Conservation (phyloP, 2,888 invertebrate species). For the Molorchus minor region DNA sequence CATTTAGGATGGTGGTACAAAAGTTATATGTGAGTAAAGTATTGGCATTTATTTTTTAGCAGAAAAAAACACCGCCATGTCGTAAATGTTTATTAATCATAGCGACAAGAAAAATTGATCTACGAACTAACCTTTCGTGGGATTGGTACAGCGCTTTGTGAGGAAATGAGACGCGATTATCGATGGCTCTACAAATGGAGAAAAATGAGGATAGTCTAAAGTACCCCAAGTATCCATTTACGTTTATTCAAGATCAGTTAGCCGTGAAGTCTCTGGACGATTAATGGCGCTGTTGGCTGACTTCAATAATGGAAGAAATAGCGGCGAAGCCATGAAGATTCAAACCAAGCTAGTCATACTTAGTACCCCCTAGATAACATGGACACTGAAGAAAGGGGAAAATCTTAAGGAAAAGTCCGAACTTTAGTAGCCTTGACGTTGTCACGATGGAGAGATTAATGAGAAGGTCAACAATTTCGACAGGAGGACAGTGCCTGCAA, state of each 20-base stretch:
- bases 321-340: constrained; percentile 2
- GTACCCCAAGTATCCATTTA: constrained; percentile 18
- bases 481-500: not conserved
- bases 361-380: constrained; percentile 9
- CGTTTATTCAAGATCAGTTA: constrained; percentile 5
- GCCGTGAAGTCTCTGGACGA: constrained; percentile 9
- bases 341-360: constrained; percentile 2
- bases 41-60: too few relatives aligned
- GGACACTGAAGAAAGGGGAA: not conserved
- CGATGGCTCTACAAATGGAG: constrained; percentile 1
- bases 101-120: constrained; percentile 3
- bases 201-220: constrained; percentile 17
- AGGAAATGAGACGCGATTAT: not conserved
- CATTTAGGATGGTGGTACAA: too few relatives aligned
- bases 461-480: not conserved
- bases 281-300: not conserved
- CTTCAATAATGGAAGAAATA: not conserved
- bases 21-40: too few relatives aligned
- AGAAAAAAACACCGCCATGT: too few relatives aligned
- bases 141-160: not conserved
- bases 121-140: constrained; percentile 14
- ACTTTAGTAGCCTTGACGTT: not conserved
- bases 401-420: constrained; percentile 1
- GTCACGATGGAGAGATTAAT: not conserved
- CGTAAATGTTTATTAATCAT: constrained; percentile 5